A percentile compares a stretch with the other conserved stretches of the same genome.
Conservation (phyloP, 53 echinoderm and acorn worm species). For the Actinopyga echinites region DNA sequence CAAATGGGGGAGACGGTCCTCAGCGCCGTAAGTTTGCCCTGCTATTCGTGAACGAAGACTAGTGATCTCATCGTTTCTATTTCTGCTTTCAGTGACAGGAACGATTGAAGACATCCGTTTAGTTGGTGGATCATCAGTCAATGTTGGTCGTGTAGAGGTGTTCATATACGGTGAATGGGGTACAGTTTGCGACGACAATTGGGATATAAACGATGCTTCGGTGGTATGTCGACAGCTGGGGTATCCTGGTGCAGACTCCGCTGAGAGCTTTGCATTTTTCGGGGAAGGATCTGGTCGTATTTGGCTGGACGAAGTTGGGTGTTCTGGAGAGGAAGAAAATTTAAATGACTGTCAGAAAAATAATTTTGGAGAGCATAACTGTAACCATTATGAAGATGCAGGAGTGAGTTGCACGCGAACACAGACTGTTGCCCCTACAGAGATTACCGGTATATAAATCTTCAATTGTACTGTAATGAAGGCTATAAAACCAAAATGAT, state of each 20-base stretch:
- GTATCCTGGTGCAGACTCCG: slow-evolving; percentile 34
- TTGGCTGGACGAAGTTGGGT: slow-evolving; percentile 52
- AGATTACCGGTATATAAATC: no score
- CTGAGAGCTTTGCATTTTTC: slow-evolving; percentile 17
- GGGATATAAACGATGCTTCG: slow-evolving; percentile 54
- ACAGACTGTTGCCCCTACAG: no score
- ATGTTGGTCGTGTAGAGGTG: no score
- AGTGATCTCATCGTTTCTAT: no score
- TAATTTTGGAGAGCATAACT: slow-evolving; percentile 55
- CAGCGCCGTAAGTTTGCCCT: no score
- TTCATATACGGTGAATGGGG: slow-evolving; percentile 43
- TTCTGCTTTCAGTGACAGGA: no score
- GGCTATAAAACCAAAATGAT: no score
- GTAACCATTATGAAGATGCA: slow-evolving; percentile 53
- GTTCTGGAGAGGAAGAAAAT: slow-evolving; percentile 22
- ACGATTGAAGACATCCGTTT: no score
- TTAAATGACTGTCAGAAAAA: slow-evolving; percentile 36
- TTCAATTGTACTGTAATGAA: no score
- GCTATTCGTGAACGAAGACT: no score
- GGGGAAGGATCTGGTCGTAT: slow-evolving; percentile 50
- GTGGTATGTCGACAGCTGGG: slow-evolving; percentile 63
- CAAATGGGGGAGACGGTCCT: no score
- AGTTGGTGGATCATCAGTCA: no score
- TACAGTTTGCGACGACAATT: slow-evolving; percentile 60
- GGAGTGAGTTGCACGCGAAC: slow-evolving; percentile 9